These are phyloP conservation scores for Endomychus coccineus DNA, from an alignment of 2,888 invertebrate genomes.

Conservation along the genomic window DNA sequence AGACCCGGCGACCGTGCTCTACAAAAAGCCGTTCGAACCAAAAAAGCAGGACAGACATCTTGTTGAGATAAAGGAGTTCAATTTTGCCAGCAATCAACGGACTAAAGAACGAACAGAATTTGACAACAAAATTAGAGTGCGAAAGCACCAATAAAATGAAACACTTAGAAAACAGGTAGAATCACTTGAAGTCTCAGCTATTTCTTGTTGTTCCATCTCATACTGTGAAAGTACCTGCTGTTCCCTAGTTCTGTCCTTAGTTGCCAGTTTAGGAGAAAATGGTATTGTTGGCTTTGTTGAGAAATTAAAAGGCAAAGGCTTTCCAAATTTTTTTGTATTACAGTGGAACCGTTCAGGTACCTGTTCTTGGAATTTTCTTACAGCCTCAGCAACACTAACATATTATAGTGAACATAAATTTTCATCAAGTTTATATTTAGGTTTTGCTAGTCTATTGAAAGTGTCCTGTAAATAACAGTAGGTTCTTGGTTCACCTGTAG, in stretches of 20 bases:
- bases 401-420: slow-evolving; percentile 6
- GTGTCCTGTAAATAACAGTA: slow-evolving; percentile 7
- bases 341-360: slow-evolving; percentile 11
- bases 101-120: too few species aligned
- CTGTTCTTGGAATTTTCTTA: slow-evolving; percentile 11
- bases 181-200: slow-evolving; percentile 6
- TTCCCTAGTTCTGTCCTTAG: slow-evolving; percentile 9
- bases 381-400: slow-evolving; percentile 13
- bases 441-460: slow-evolving; percentile 9
- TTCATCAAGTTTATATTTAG: slow-evolving; percentile 6
- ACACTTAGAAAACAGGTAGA: too few species aligned
- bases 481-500: too few species aligned
- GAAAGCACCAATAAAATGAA: too few species aligned
- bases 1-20: too few species aligned
- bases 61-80: too few species aligned
- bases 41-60: too few species aligned
- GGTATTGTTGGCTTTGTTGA: slow-evolving; percentile 11
- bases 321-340: slow-evolving; percentile 1
- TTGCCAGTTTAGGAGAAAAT: slow-evolving; percentile 9
- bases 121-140: too few species aligned
- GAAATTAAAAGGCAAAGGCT: neutral
- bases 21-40: too few species aligned
- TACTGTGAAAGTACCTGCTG: slow-evolving; percentile 5
- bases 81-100: too few species aligned
- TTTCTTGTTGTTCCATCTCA: slow-evolving; percentile 5